phyloP scores from a whole-genome alignment of 1,140 invertebrate genomes.

The Calephelis virginiensis region DNA sequence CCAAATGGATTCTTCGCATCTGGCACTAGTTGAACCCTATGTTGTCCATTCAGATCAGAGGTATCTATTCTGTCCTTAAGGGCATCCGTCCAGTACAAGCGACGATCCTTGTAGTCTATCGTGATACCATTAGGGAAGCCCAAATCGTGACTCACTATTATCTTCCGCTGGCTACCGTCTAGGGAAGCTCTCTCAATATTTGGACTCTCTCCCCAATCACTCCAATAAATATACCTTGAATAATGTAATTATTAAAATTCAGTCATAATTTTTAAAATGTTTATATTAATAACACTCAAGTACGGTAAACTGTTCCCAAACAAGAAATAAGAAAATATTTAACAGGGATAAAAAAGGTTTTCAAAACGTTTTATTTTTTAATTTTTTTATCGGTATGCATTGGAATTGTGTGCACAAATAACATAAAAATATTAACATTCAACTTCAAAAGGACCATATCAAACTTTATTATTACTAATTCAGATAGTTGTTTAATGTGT shows the following conservation, averaged over 20 bases:
- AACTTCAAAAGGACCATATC: too few relatives aligned
- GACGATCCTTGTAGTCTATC: constrained; percentile 88
- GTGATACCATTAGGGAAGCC: constrained; percentile 95
- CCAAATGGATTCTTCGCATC: constrained; percentile 88
- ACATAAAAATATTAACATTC: too few relatives aligned
- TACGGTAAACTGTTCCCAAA: too few relatives aligned
- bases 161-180: constrained; percentile 88
- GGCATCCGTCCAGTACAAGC: constrained; percentile 94
- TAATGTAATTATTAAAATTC: not conserved
- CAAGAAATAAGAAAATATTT: too few relatives aligned
- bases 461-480: too few relatives aligned
- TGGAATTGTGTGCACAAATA: too few relatives aligned
- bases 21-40: constrained; percentile 85
- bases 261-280: not conserved
- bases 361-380: too few relatives aligned
- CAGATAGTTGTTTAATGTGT: too few relatives aligned
- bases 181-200: constrained; percentile 91
- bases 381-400: too few relatives aligned
- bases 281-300: too few relatives aligned
- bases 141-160: constrained; percentile 87
- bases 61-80: constrained; percentile 94
- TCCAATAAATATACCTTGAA: constrained; percentile 91
- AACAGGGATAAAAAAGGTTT: too few relatives aligned
- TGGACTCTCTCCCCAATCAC: constrained; percentile 91
- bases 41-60: constrained; percentile 89